phyloP scores from a whole-genome alignment of 1,140 invertebrate genomes.

The Eriosoma lanigerum region DNA sequence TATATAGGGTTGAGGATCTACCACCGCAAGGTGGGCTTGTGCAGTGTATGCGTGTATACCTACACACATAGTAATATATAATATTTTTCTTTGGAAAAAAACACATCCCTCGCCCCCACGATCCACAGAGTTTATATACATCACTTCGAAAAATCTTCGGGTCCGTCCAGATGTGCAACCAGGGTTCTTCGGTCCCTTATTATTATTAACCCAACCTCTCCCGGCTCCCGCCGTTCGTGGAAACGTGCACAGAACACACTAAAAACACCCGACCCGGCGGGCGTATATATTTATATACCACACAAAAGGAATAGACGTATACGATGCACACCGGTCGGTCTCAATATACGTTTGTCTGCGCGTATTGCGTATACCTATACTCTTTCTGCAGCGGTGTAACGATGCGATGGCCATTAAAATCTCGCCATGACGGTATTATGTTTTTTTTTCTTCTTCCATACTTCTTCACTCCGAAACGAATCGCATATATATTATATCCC shows the following conservation, averaged over 20 bases:
- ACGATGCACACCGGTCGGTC: neutral
- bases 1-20: too few relatives aligned
- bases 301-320: constrained; percentile 46
- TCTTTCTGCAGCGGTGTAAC: too few relatives aligned
- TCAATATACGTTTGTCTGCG: neutral
- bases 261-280: neutral
- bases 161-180: constrained; percentile 40
- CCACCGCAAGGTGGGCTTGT: neutral
- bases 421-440: constrained; percentile 21
- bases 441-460: neutral
- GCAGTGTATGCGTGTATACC: neutral
- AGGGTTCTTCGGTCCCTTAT: constrained; percentile 12
- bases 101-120: neutral
- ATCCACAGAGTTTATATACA: neutral
- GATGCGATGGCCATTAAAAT: constrained; percentile 31
- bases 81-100: neutral
- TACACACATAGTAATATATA: too few relatives aligned
- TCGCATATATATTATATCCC: neutral
- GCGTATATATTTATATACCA: too few relatives aligned
- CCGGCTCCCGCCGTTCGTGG: constrained; percentile 44
- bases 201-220: neutral
- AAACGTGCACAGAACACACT: constrained; percentile 11
- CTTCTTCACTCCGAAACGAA: neutral
- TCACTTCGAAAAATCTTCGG: constrained; percentile 15
- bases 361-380: neutral